Base-by-base conservation (phyloP, 2,113 vertebrate species). In the Poecile atricapillus region DNA sequence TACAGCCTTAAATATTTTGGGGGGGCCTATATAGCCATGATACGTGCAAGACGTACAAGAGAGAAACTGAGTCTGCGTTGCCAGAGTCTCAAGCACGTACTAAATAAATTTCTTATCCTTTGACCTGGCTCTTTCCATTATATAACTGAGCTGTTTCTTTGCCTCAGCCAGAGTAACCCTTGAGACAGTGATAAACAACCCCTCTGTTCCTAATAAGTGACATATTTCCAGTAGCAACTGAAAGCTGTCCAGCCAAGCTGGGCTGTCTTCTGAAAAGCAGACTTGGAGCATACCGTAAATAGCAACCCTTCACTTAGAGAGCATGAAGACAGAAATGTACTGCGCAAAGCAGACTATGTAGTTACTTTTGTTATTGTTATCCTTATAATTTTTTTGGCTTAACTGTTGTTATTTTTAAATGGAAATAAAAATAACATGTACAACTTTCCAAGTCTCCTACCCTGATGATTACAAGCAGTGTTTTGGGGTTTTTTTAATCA, bases 191-290 rank as follows among this genome's bases (percentile, higher is more conserved):
- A 94, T 89, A 96, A 97, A 95, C 93, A 93, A 93, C 76, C 43
- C 71, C 94, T 78, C 94, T 97, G 89, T 67, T 95, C 88, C 83
- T 92, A 95, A 81, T 93, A 96, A 96, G 96, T 96, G 88, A 95
- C 92, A 84, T 86, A 90, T 90, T 95, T 95, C 85, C 68, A 81
- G 94, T 94, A 96, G 88, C 87, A 96, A 90, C 85, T 93, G 88
- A 94, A 94, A 94, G 60, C 85, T 55, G 37, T 91, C 91, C 93
- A 86, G 92, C 60, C 76, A 92, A 83, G 83, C 68, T 79, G 88
- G 60, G 80, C 94, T 53, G 41, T 52, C 75, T 77, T 95, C 81
- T 86, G 87, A 89, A 67, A 78, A 60, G 56, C 79, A 92, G 68
- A 55, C 71, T 91, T 80, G 76, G 79, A 95, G 39, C 79, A 79